Evolutionary conservation across 2,113 vertebrate genomes (phyloP), one percentile per base, ranked within the genome.

Genomic region (Colius striatus): DNA sequence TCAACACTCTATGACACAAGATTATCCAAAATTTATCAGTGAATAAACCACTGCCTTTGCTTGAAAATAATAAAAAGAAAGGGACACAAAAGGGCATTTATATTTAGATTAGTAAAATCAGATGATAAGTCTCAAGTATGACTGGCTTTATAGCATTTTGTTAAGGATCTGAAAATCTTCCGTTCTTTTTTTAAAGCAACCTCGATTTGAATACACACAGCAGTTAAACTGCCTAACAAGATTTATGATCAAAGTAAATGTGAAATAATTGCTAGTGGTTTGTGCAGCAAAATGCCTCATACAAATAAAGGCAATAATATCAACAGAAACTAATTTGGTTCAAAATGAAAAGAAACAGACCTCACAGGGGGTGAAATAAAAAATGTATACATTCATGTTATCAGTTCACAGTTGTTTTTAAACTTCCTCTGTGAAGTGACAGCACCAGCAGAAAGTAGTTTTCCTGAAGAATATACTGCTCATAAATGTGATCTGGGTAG

Each of bases 251-350:
- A 96, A 96, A 96, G 95, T 17, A 84, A 87, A 94, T 0, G 16
- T 90, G 55, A 95, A 94, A 84, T 93, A 96, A 97, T 96, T 95
- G 90, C 87, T 75, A 23, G 48, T 88, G 53, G 65, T 90, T 94
- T 92, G 90, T 86, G 72, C 30, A 90, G 90, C 93, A 93, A 96
- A 96, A 36, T 92, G 85, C 57, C 48, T 95, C 36, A 61, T 41
- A 81, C 60, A 95, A 93, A 93, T 90, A 92, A 93, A 93, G 48
- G 88, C 62, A 96, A 93, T 60, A 86, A 75, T 95, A 94, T 96
- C 90, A 97, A 78, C 61, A 95, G 75, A 94, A 96, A 84, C 57
- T 88, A 92, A 96, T 93, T 94, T 91, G 60, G 79, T 78, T 86
- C 61, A 72, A 96, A 95, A 89, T 63, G 63, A 86, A 95, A 90